Base-by-base conservation (phyloP, 2,888 invertebrate species). In the Heliconius charithonia region DNA sequence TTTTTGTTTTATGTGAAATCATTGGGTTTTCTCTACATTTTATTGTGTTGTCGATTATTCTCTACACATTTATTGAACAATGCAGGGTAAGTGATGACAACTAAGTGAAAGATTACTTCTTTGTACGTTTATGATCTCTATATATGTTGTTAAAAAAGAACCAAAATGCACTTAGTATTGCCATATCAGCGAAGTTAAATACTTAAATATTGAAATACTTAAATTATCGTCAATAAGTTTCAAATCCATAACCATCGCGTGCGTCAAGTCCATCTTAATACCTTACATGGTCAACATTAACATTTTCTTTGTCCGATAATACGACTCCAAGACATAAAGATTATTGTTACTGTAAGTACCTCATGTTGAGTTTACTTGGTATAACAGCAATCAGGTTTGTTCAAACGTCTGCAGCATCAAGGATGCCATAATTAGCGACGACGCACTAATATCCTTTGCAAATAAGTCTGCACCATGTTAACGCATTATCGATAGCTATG, bases 361-460 rank as follows among this genome's bases (percentile, higher is more conserved):
- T 32, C 32, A 2, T 67, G 37, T 37, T 67, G n/a, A 67, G 41
- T n/a, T 66, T 66, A 10, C 10, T 67, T 19, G n/a, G 37, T 41
- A 37, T n/a, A 67, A 67, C 25, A 41, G n/a, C 67, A 67, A 67
- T 67, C 67, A 67, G 25, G 69, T 69, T 69, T 45, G 29, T 6
- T 32, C 59, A n/a, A 27, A 45, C 37, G 37, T 63, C 41, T 62
- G 59, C 25, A 63, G 62, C 19, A 41, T 73, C 27, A 65, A 19
- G 66, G 72, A 73, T 70, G 77, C 72, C 77, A 13, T 77, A 77
- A 77, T 77, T 77, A 77, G 65, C 72, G 77, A 67, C 37, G 13
- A 56, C 59, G 59, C 29, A 56, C 77, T 77, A 77, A 77, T 77
- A 66, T 66, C 66, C 13, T 73, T 77, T 77, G 73, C 73, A 73